These are phyloP conservation scores for Carettochelys insculpta DNA, from an alignment of 2,113 vertebrate species.

Conservation along the genomic window DNA sequence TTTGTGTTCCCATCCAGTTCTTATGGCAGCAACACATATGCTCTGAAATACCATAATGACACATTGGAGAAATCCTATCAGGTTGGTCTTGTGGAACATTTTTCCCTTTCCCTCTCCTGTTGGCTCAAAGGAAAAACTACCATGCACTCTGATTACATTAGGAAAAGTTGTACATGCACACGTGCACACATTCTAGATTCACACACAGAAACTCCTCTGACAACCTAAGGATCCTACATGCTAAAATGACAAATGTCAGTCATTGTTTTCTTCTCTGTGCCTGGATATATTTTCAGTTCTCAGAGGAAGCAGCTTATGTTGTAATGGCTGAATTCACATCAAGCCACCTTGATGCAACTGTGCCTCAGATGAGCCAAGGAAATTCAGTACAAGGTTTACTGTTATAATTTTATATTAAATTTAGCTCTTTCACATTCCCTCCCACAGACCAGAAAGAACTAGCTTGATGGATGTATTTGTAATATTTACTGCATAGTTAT, in stretches of 20 bases:
- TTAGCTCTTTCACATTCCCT: neutral
- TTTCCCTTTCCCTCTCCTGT: neutral
- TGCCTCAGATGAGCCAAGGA: constrained; percentile 19
- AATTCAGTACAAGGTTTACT: constrained; percentile 22
- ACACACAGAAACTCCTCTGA: constrained; percentile 24
- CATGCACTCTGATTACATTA: neutral
- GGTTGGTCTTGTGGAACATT: constrained; percentile 52
- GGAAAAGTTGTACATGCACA: neutral
- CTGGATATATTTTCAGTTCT: constrained; percentile 28
- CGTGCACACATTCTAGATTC: neutral
- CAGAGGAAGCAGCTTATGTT: constrained; percentile 17
- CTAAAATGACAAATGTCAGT: constrained; percentile 65
- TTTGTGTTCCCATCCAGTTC: constrained; percentile 90
- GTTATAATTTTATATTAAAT: constrained; percentile 30
- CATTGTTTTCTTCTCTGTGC: constrained; percentile 45
- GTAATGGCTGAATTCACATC: constrained; percentile 26
- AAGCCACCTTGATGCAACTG: constrained; percentile 59
- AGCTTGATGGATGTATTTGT: neutral
- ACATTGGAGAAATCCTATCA: constrained; percentile 84
- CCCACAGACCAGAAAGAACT: neutral
- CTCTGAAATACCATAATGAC: constrained; percentile 91
- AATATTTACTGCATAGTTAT: neutral
- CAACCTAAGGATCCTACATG: constrained; percentile 20
- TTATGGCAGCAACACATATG: constrained; percentile 92
- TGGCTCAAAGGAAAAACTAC: neutral